A percentile compares a stretch with the other conserved stretches of the same genome.
phyloP scores from a whole-genome alignment of 1,140 invertebrate species.

The Pogonomyrmex californicus region DNA sequence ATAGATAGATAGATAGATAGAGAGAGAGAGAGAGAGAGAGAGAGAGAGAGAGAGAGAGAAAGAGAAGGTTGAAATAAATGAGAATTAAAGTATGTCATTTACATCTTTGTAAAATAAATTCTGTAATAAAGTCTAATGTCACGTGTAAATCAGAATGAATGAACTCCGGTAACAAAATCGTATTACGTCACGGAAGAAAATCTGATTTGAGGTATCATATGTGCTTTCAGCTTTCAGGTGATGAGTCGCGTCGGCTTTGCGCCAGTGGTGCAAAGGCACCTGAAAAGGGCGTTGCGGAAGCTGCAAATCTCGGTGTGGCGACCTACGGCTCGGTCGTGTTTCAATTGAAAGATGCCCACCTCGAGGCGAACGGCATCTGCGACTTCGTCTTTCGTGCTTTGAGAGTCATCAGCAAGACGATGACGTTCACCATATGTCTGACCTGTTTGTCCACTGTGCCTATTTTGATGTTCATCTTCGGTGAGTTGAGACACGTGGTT shows the following conservation, averaged over 20 bases:
- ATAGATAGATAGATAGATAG: no score
- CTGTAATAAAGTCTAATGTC: not conserved
- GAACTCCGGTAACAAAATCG: slow-evolving; percentile 13
- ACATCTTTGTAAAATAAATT: not conserved
- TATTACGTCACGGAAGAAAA: slow-evolving; percentile 45
- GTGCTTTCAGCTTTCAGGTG: slow-evolving; percentile 90
- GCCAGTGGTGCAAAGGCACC: slow-evolving; percentile 87
- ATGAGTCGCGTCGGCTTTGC: slow-evolving; percentile 91
- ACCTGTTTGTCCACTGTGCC: slow-evolving; percentile 89
- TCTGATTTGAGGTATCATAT: slow-evolving; percentile 44
- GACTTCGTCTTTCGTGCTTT: slow-evolving; percentile 92
- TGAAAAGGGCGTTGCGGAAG: slow-evolving; percentile 80
- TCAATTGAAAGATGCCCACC: slow-evolving; percentile 93
- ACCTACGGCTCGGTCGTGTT: slow-evolving; percentile 93
- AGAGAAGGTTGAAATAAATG: slow-evolving; percentile 6
- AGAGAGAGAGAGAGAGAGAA: not conserved
- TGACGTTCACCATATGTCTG: slow-evolving; percentile 90
- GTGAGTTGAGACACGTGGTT: slow-evolving; percentile 86
- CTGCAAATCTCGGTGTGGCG: slow-evolving; percentile 87
- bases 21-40: slow-evolving; percentile 6
- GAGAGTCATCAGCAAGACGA: slow-evolving; percentile 92
- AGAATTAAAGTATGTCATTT: not conserved
- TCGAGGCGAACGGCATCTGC: slow-evolving; percentile 91
- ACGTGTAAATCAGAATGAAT: slow-evolving; percentile 30
- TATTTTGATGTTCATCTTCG: slow-evolving; percentile 91